These are phyloP conservation scores for Anolis apletophallus DNA, from an alignment of 2,797 vertebrate genomes.

Conservation along the genomic window DNA sequence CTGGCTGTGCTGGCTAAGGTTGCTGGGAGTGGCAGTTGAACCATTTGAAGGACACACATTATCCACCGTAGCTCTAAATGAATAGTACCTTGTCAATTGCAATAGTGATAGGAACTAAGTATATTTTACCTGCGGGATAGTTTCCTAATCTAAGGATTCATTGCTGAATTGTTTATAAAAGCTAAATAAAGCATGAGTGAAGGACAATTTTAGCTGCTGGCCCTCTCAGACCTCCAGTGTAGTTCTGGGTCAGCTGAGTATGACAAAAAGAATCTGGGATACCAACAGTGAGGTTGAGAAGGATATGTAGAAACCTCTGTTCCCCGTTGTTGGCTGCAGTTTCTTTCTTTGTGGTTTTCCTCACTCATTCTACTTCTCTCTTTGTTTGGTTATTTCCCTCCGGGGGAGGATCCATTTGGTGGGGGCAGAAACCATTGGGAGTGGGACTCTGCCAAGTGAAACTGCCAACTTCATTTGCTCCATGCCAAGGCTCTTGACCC, in stretches of 20 bases:
- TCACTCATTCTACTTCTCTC: conserved; percentile 38
- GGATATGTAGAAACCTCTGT: conserved; percentile 20
- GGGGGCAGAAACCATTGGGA: background rate
- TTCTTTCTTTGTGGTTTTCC: conserved; percentile 34
- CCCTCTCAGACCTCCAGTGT: background rate
- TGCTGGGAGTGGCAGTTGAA: background rate
- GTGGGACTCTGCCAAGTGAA: conserved; percentile 40
- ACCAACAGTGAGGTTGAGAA: background rate
- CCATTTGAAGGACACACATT: background rate
- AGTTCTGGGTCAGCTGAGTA: background rate
- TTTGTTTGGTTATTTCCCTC: conserved; percentile 23
- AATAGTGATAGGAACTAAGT: too few species aligned
- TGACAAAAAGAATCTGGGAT: background rate
- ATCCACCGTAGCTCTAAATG: background rate
- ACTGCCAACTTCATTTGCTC: conserved; percentile 35
- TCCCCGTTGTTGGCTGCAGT: conserved; percentile 40
- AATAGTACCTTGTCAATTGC: background rate
- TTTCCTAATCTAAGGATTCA: background rate
- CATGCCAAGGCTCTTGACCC: conserved; percentile 31
- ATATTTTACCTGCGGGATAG: background rate
- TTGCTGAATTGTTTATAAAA: background rate
- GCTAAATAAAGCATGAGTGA: background rate
- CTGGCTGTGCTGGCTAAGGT: background rate
- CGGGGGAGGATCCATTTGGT: background rate
- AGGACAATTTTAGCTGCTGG: too few species aligned